phyloP scores from a whole-genome alignment of 2,888 invertebrate genomes.

The Agonopterix arenella region DNA sequence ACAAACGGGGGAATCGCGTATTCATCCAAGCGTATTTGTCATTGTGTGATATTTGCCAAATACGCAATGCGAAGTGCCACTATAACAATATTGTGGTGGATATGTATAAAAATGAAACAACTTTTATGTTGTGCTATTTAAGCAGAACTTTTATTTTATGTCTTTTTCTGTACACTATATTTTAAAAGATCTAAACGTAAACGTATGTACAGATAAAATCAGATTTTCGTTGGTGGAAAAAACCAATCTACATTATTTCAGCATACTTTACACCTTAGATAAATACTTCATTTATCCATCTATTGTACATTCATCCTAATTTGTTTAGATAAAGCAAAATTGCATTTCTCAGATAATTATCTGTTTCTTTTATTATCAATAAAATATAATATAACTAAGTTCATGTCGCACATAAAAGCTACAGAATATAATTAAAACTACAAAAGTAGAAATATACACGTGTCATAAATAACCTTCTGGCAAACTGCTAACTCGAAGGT shows the following conservation, averaged over 20 bases:
- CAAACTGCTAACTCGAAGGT: background rate
- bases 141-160: constrained; percentile 14
- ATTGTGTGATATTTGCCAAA: too few species aligned
- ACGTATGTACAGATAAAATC: constrained; percentile 8
- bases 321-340: constrained; percentile 1
- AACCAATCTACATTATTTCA: constrained; percentile 1
- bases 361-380: too few species aligned
- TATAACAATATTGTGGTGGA: too few species aligned
- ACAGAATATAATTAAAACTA: constrained; percentile 8
- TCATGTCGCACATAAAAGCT: too few species aligned
- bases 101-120: constrained; percentile 12
- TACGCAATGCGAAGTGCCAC: too few species aligned
- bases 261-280: background rate
- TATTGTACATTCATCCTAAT: constrained; percentile 11
- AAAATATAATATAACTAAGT: too few species aligned
- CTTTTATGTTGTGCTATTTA: constrained; percentile 11
- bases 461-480: constrained; percentile 5
- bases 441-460: constrained; percentile 13
- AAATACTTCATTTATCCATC: constrained; percentile 1
- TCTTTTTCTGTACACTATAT: constrained; percentile 13
- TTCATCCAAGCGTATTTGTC: too few species aligned
- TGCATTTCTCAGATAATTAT: too few species aligned
- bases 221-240: constrained; percentile 9
- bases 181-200: constrained; percentile 11
- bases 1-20: too few species aligned